phyloP scores from a whole-genome alignment of 2,888 invertebrate genomes.

The Palloptera scutellata region DNA sequence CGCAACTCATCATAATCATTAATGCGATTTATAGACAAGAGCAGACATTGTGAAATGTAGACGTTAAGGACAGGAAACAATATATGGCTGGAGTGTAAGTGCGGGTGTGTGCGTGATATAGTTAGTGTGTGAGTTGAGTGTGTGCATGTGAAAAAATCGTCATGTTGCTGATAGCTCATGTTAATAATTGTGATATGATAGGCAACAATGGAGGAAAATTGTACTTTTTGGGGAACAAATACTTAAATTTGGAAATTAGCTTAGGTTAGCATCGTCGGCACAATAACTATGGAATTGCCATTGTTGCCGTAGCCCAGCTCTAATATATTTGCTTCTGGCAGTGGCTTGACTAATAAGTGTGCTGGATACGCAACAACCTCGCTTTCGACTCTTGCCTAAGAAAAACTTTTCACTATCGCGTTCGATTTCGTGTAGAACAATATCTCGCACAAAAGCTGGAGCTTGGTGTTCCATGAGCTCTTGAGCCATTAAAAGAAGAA shows the following conservation, averaged over 20 bases:
- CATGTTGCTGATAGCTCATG: slow-evolving; percentile 32
- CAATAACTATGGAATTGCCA: too few relatives aligned
- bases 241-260: not conserved
- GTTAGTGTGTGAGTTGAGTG: slow-evolving; percentile 4
- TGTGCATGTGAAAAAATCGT: slow-evolving; percentile 20
- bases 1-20: slow-evolving; percentile 42
- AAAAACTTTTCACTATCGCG: too few relatives aligned
- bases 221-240: not conserved
- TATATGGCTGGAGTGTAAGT: not conserved
- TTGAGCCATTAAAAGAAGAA: too few relatives aligned
- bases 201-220: slow-evolving; percentile 23
- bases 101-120: slow-evolving; percentile 5
- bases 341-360: too few relatives aligned
- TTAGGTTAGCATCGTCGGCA: too few relatives aligned
- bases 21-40: slow-evolving; percentile 42
- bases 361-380: too few relatives aligned
- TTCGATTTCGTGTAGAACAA: too few relatives aligned
- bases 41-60: not conserved
- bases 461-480: too few relatives aligned
- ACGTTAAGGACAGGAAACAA: not conserved
- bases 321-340: too few relatives aligned
- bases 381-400: too few relatives aligned
- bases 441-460: too few relatives aligned
- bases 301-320: too few relatives aligned
- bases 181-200: slow-evolving; percentile 36